These are phyloP conservation scores for Eristalinus sepulchralis DNA, from an alignment of 2,888 invertebrate genomes.

Conservation along the genomic window DNA sequence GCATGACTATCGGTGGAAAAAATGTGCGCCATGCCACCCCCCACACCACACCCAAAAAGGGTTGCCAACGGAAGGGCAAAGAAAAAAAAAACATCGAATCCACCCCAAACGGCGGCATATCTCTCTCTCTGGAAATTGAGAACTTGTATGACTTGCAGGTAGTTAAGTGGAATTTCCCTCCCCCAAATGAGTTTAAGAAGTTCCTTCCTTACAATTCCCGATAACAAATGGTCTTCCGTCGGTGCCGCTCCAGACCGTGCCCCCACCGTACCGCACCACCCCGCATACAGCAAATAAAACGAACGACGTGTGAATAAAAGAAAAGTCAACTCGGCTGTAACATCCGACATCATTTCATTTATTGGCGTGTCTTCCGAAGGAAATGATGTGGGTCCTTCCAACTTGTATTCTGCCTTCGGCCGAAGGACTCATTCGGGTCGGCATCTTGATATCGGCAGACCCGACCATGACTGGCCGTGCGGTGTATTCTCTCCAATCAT, in stretches of 20 bases:
- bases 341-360: conserved; percentile 50
- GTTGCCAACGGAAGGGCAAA: background rate
- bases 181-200: conserved; percentile 44
- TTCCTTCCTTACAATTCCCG: conserved; percentile 3
- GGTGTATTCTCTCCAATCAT: conserved; percentile 45
- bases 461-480: conserved; percentile 41
- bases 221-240: conserved; percentile 33
- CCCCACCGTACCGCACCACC: background rate
- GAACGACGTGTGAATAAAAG: conserved; percentile 49
- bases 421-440: conserved; percentile 29
- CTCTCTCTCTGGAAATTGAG: conserved; percentile 29
- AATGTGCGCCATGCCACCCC: background rate
- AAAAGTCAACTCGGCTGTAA: conserved; percentile 37
- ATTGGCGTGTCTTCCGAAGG: conserved; percentile 37
- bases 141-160: conserved; percentile 64
- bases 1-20: conserved; percentile 10
- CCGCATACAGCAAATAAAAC: conserved; percentile 11
- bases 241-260: background rate
- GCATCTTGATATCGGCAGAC: conserved; percentile 50
- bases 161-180: conserved; percentile 46
- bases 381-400: conserved; percentile 35
- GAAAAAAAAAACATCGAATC: background rate
- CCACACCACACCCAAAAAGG: background rate
- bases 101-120: background rate
- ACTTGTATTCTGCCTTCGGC: background rate